Base-by-base conservation (phyloP, 1,140 invertebrate species). In the Metaphire vulgaris region DNA sequence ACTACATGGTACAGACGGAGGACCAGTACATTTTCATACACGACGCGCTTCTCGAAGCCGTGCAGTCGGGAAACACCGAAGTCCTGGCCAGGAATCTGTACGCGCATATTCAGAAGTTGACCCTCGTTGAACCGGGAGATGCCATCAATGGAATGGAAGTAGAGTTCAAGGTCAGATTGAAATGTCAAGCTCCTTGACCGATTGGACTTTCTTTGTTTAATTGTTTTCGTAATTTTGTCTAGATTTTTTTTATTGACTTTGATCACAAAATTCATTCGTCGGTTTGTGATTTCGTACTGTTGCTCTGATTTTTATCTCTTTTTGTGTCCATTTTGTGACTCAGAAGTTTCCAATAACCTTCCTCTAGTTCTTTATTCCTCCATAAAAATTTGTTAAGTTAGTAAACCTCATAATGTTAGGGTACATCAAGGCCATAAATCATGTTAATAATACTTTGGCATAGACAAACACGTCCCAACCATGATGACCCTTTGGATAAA, bases 21-120 rank as follows among this genome's bases (percentile, higher is more conserved):
- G 97, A 99, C 85, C 97, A 99, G 86, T 99, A 99, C 85, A 96
- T 99, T 74, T 99, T 99, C 87, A 99, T 99, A 79, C 96, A 99
- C 85, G 97, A 99, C 84, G 83, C 84, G 15, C 78, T 87, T 92
- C 87, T 99, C 12, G 97, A 99, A 86, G 96, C 96, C 1, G 94
- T 98, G 0, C 92, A 96, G 69, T 96, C 95, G 83, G 96, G 96
- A 1, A 91, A 92, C 79, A 99, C 97, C 0, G 97, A 99, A 87
- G 91, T 98, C 31, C 92, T 94, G 0, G 94, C 94, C 1, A 89
- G 92, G 64, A 96, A 95, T 84, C 88, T 99, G 41, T 95, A 97
- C 81, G 90, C 91, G 2, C 96, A 99, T 85, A 92, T 99, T 77
- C 94, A 98, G 82, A 94, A 94, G 81, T 87, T 99, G 68, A 83